Conservation (phyloP, 1,140 invertebrate genomes). For the Apis mellifera region Amel_HAv3.1 CM009944.2:8224001-8224500, state of each 20-base stretch:
- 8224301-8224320: slow-evolving; percentile 92
- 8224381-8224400: slow-evolving; percentile 52
- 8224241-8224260: slow-evolving; percentile 66
- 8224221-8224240: neutral
- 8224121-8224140: slow-evolving; percentile 86
- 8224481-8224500: neutral
- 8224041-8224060: slow-evolving; percentile 81
- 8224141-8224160: slow-evolving; percentile 83
- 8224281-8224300: slow-evolving; percentile 90
- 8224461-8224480: neutral
- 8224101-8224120: slow-evolving; percentile 83
- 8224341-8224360: slow-evolving; percentile 69
- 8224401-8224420: neutral
- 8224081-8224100: slow-evolving; percentile 84
- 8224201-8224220: neutral
- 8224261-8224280: slow-evolving; percentile 80
- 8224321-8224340: slow-evolving; percentile 85
- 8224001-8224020: no score
- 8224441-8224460: neutral
- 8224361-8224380: slow-evolving; percentile 26
- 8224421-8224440: neutral
- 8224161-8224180: slow-evolving; percentile 79
- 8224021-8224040: slow-evolving; percentile 82
- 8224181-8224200: neutral
- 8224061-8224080: slow-evolving; percentile 83